Conservation (phyloP, 2,113 vertebrate genomes). For the Cyprinodon tularosa region DNA sequence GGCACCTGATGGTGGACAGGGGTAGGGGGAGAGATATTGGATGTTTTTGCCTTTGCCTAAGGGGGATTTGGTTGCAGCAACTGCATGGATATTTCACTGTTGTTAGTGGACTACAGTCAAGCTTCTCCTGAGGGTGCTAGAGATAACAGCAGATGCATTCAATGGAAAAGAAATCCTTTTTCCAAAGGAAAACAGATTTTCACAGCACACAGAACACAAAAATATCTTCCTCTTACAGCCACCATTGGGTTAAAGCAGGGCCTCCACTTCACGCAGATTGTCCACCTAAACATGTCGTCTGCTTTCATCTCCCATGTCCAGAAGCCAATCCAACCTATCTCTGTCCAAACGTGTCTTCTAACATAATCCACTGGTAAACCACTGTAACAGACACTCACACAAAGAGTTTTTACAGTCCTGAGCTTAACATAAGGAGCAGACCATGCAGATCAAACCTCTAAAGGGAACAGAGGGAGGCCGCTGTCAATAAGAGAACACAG, state of each 20-base stretch:
- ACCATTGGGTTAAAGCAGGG: conserved; percentile 29
- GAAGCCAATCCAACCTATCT: conserved; percentile 29
- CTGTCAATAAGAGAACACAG: conserved; percentile 44
- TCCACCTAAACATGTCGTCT: conserved; percentile 44
- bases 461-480: conserved; percentile 16
- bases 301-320: conserved; percentile 48
- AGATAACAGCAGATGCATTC: conserved; percentile 43
- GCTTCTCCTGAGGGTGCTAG: conserved; percentile 45
- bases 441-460: conserved; percentile 31
- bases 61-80: conserved; percentile 61
- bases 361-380: conserved; percentile 46
- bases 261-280: conserved; percentile 30
- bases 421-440: conserved; percentile 25
- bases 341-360: conserved; percentile 23
- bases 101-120: conserved; percentile 50
- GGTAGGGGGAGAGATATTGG: conserved; percentile 14
- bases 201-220: conserved; percentile 38
- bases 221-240: conserved; percentile 39
- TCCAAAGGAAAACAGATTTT: conserved; percentile 42
- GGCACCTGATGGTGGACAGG: conserved; percentile 34
- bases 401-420: conserved; percentile 23
- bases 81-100: conserved; percentile 60
- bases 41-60: conserved; percentile 46
- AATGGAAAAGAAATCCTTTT: conserved; percentile 33
- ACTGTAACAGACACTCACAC: conserved; percentile 3